These are phyloP conservation scores for Sipunculus nudus DNA, from an alignment of 2,888 invertebrate species.

Conservation along the genomic window DNA sequence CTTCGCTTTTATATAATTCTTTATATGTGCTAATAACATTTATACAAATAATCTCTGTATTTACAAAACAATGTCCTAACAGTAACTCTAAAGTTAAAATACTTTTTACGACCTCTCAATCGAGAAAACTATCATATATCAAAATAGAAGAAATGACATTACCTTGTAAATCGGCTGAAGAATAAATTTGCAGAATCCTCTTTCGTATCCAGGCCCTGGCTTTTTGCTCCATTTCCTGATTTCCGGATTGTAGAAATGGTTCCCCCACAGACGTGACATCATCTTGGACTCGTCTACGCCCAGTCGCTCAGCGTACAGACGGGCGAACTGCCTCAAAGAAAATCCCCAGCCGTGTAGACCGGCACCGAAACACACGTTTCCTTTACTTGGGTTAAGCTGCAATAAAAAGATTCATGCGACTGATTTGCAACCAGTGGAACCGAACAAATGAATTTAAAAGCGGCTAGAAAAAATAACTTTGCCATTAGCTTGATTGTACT, in stretches of 20 bases:
- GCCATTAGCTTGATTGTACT: no score
- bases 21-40: no score
- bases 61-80: no score
- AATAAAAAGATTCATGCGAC: conserved; percentile 1
- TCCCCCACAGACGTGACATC: conserved; percentile 38
- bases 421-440: no score
- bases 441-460: no score
- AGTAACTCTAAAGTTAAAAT: no score
- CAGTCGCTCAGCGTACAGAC: conserved; percentile 24
- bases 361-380: conserved; percentile 39
- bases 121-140: no score
- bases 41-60: no score
- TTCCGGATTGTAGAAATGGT: conserved; percentile 28
- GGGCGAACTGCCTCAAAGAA: conserved; percentile 36
- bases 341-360: conserved; percentile 43
- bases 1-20: no score
- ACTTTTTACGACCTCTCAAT: no score
- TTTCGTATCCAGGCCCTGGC: conserved; percentile 1
- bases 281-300: conserved; percentile 17
- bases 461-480: no score
- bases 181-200: conserved; percentile 30
- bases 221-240: conserved; percentile 29
- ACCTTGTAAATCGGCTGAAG: conserved; percentile 36
- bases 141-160: no score
- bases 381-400: conserved; percentile 32